Conservation (phyloP, 2,797 vertebrate species). For the Fratercula arctica region DNA sequence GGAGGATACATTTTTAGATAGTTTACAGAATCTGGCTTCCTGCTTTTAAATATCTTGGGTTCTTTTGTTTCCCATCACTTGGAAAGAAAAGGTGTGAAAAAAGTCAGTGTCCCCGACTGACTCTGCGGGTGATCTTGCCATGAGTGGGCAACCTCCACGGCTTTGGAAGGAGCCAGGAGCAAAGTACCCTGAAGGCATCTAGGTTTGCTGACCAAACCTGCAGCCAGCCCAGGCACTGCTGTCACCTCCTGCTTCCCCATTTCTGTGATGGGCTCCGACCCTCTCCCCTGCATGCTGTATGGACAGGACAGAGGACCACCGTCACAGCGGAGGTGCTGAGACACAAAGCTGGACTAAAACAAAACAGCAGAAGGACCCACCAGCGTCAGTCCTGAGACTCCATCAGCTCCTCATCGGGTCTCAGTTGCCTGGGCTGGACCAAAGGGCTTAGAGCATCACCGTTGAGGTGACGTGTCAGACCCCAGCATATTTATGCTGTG, state of each 20-base stretch:
- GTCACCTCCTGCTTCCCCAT: neutral
- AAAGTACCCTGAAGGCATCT: neutral
- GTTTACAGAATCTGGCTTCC: slow-evolving; percentile 60
- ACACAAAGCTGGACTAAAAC: neutral
- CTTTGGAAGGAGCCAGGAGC: neutral
- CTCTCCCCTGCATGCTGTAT: rapidly evolving
- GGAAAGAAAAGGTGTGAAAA: neutral
- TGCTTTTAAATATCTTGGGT: slow-evolving; percentile 12
- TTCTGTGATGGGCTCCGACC: neutral
- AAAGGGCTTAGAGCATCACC: neutral
- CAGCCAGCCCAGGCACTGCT: neutral
- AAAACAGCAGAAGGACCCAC: rapidly evolving
- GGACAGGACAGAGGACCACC: neutral
- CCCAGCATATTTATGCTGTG: neutral
- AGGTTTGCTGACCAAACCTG: neutral
- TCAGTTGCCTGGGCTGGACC: neutral
- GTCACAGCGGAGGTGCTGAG: neutral
- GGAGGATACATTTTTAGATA: slow-evolving; percentile 32
- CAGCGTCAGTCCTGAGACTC: rapidly evolving
- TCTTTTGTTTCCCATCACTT: slow-evolving; percentile 45
- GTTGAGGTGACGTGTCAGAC: rapidly evolving
- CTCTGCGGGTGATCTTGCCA: neutral
- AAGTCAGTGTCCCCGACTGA: neutral
- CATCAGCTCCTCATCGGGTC: neutral
- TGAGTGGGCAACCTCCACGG: rapidly evolving